A percentile compares a stretch with the other conserved stretches of the same genome.
Conservation (phyloP, 1,140 invertebrate species). For the Formica selysi region DNA sequence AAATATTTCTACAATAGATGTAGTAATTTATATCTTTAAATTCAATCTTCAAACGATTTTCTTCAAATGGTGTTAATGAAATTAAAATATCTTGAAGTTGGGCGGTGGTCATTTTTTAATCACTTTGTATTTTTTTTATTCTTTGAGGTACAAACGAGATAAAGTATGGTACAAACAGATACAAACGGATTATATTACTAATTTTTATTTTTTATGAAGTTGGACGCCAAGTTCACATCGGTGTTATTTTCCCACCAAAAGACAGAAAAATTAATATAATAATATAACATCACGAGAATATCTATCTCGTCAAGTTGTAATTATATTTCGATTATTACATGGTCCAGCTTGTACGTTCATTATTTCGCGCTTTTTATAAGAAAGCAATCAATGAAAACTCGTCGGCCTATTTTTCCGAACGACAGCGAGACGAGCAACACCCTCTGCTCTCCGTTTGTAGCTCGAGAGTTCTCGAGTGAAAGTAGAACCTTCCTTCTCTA, state of each 20-base stretch:
- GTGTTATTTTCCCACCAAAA: neutral
- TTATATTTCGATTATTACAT: conserved; percentile 9
- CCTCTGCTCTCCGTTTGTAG: conserved; percentile 51
- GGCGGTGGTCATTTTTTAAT: too few relatives aligned
- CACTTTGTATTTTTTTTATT: too few relatives aligned
- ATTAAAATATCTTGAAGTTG: too few relatives aligned
- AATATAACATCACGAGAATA: neutral
- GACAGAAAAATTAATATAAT: neutral
- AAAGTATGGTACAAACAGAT: too few relatives aligned
- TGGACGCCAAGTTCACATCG: neutral
- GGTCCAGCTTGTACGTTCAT: neutral
- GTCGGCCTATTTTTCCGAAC: conserved; percentile 57
- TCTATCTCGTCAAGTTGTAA: neutral
- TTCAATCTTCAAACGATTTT: too few relatives aligned
- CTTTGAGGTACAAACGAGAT: too few relatives aligned
- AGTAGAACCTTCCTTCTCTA: conserved; percentile 64
- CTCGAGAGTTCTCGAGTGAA: conserved; percentile 59
- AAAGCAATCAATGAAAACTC: conserved; percentile 59
- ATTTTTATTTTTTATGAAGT: too few relatives aligned
- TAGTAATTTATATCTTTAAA: too few relatives aligned
- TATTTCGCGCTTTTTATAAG: conserved; percentile 23
- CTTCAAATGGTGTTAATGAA: too few relatives aligned
- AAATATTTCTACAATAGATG: too few relatives aligned
- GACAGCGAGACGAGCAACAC: conserved; percentile 41
- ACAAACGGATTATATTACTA: too few relatives aligned